phyloP scores from a whole-genome alignment of 2,113 vertebrate species.

The Dolichallabes microphthalmus region DNA sequence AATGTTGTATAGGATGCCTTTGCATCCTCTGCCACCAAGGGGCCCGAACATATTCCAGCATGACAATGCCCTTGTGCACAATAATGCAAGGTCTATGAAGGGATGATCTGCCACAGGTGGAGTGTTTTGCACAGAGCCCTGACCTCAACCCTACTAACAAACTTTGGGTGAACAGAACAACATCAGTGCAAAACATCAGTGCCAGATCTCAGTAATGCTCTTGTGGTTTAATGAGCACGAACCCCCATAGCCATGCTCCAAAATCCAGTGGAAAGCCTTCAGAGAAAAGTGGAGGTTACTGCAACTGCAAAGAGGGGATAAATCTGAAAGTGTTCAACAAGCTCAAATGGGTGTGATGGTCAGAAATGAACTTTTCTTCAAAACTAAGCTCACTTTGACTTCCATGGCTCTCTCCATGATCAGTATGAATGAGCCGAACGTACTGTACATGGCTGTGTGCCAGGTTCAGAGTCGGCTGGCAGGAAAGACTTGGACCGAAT shows the following conservation, averaged over 20 bases:
- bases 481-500: slow-evolving; percentile 28
- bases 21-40: neutral
- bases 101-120: neutral
- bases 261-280: neutral
- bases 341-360: neutral
- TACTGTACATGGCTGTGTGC: slow-evolving; percentile 13
- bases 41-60: neutral
- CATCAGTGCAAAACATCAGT: neutral
- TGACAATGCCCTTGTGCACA: neutral
- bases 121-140: neutral
- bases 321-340: neutral
- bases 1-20: neutral
- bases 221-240: neutral
- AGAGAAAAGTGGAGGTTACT: neutral
- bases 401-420: neutral
- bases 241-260: neutral
- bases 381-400: neutral
- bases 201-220: neutral
- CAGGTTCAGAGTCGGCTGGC: slow-evolving; percentile 38
- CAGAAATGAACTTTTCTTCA: neutral
- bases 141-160: neutral
- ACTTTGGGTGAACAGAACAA: neutral
- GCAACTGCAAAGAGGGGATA: neutral
- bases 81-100: neutral
- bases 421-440: slow-evolving; percentile 26